Evolutionary conservation across 1,140 invertebrate species (phyloP).

Genomic region (Lineus longissimus): DNA sequence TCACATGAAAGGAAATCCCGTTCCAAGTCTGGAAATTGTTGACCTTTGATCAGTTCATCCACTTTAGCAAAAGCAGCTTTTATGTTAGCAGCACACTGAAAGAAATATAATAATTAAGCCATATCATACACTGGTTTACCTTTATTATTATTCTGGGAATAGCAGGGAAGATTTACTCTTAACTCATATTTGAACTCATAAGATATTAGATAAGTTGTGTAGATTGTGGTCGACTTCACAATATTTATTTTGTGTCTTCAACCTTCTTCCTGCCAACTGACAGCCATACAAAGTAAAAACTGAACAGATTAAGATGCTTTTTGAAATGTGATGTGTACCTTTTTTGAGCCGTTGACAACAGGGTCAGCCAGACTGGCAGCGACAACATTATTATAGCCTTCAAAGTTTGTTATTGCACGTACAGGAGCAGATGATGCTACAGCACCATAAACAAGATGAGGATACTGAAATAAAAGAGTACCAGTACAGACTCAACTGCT

Average conservation of each 20-base stretch:
- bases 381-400: constrained; percentile 36
- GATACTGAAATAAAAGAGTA: constrained; percentile 63
- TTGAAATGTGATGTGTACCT: too few species aligned
- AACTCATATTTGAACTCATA: too few species aligned
- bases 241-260: too few species aligned
- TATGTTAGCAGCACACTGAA: constrained; percentile 27
- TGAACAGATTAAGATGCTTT: too few species aligned
- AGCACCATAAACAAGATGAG: constrained; percentile 74
- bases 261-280: too few species aligned
- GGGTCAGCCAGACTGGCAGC: constrained; percentile 25
- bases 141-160: too few species aligned
- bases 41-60: constrained; percentile 20
- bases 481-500: not conserved
- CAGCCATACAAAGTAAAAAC: too few species aligned
- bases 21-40: constrained; percentile 18
- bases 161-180: too few species aligned
- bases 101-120: too few species aligned
- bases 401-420: constrained; percentile 75
- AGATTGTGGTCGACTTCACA: too few species aligned
- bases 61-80: constrained; percentile 25
- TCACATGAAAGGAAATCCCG: constrained; percentile 62
- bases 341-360: constrained; percentile 27
- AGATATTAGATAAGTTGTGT: too few species aligned
- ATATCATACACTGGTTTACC: not conserved
- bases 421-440: constrained; percentile 83